Percentiles rank a stretch among this genome's conserved stretches.
These are phyloP conservation scores for Mustela nigripes DNA, from an alignment of 2,113 vertebrate species.

Conservation along the genomic window DNA sequence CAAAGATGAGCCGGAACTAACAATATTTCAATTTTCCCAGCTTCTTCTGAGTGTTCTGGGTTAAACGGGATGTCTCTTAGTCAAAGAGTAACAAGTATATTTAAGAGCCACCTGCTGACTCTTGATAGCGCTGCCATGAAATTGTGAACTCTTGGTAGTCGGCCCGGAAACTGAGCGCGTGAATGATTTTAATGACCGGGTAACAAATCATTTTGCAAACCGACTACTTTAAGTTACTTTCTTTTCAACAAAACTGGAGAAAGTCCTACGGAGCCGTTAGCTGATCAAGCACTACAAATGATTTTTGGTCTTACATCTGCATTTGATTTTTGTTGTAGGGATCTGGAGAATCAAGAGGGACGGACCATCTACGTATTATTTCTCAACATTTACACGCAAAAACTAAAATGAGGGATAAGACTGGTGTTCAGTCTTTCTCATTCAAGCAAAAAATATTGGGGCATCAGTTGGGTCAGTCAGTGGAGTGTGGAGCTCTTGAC, in stretches of 20 bases:
- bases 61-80: fast-evolving
- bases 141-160: too few relatives aligned
- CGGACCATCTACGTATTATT: neutral
- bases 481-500: neutral
- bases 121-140: neutral
- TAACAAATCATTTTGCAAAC: neutral
- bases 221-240: neutral
- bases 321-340: too few relatives aligned
- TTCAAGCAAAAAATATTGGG: neutral
- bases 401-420: neutral
- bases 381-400: neutral
- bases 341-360: neutral
- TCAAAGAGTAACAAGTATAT: neutral
- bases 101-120: neutral
- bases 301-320: neutral
- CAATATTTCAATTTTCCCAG: neutral
- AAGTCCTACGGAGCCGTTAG: neutral
- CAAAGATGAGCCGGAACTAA: neutral
- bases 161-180: neutral
- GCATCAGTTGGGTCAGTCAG: neutral
- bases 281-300: neutral
- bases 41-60: neutral
- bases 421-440: neutral
- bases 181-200: neutral
- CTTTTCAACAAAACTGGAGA: neutral